A percentile compares a stretch with the other conserved stretches of the same genome.
Evolutionary conservation across 2,888 invertebrate species (phyloP).

Genomic region (Aethes cnicana): DNA sequence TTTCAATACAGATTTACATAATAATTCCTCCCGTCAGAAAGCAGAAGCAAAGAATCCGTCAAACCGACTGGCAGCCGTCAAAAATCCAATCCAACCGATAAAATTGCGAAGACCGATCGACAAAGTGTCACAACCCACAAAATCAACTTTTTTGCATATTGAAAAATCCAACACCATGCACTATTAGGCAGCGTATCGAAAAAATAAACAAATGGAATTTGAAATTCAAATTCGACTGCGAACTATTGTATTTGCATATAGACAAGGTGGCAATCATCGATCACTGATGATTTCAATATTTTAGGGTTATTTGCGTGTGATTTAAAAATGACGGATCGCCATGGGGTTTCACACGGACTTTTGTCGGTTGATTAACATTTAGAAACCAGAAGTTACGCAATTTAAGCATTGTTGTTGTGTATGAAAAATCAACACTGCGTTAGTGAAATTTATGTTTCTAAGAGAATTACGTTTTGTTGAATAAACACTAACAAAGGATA

Average conservation of each 20-base stretch:
- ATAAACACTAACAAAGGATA: not conserved
- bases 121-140: slow-evolving; percentile 45
- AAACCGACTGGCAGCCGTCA: slow-evolving; percentile 59
- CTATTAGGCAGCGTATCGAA: slow-evolving; percentile 67
- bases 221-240: slow-evolving; percentile 71
- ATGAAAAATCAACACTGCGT: not conserved
- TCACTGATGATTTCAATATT: slow-evolving; percentile 65
- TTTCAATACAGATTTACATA: slow-evolving; percentile 33
- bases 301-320: slow-evolving; percentile 47
- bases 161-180: slow-evolving; percentile 49
- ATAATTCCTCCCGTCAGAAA: slow-evolving; percentile 34
- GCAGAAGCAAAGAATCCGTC: slow-evolving; percentile 35
- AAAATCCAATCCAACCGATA: slow-evolving; percentile 54
- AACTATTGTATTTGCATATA: slow-evolving; percentile 75
- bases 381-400: not conserved
- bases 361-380: slow-evolving; percentile 10
- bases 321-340: slow-evolving; percentile 44
- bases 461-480: too few relatives aligned
- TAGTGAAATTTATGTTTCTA: not conserved
- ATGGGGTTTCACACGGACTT: slow-evolving; percentile 48
- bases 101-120: slow-evolving; percentile 42
- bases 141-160: slow-evolving; percentile 63
- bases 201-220: slow-evolving; percentile 74
- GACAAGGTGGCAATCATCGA: slow-evolving; percentile 69
- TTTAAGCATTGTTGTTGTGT: not conserved